These are phyloP conservation scores for Sarcophaga rosellei DNA, from an alignment of 2,888 invertebrate species.

Conservation along the genomic window DNA sequence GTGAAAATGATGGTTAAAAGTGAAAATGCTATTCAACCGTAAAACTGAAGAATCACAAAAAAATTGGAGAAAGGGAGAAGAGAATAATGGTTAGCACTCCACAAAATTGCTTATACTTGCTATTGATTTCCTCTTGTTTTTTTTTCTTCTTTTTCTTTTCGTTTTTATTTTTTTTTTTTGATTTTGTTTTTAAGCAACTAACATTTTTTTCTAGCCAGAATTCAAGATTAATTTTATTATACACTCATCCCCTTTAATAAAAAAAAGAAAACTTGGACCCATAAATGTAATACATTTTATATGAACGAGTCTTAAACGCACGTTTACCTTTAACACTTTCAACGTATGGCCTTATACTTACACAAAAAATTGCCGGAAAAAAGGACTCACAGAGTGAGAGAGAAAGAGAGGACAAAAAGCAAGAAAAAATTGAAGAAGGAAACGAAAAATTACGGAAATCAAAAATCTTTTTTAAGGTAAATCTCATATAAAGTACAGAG, in stretches of 20 bases:
- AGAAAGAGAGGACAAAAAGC: neutral
- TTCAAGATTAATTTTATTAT: slow-evolving; percentile 39
- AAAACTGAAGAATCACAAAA: neutral
- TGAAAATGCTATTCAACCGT: slow-evolving; percentile 29
- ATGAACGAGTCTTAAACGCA: neutral
- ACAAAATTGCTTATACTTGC: neutral
- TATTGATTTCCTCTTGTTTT: slow-evolving; percentile 43
- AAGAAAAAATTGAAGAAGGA: neutral
- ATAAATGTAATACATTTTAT: slow-evolving; percentile 35
- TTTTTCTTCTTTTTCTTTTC: neutral
- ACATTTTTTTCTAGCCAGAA: neutral
- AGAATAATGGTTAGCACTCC: neutral
- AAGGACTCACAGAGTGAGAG: no score
- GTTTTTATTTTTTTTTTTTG: no score
- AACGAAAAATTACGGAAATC: slow-evolving; percentile 30
- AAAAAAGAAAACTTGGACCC: no score
- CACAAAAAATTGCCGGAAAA: neutral
- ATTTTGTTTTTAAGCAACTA: neutral
- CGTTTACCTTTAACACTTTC: slow-evolving; percentile 26
- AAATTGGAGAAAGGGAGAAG: neutral
- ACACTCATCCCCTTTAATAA: no score
- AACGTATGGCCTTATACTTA: slow-evolving; percentile 50
- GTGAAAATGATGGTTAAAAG: slow-evolving; percentile 49
- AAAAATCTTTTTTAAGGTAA: slow-evolving; percentile 39
- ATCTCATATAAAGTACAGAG: slow-evolving; percentile 8